Conservation (phyloP, 2,888 invertebrate genomes). For the Sabatieria punctata region DNA sequence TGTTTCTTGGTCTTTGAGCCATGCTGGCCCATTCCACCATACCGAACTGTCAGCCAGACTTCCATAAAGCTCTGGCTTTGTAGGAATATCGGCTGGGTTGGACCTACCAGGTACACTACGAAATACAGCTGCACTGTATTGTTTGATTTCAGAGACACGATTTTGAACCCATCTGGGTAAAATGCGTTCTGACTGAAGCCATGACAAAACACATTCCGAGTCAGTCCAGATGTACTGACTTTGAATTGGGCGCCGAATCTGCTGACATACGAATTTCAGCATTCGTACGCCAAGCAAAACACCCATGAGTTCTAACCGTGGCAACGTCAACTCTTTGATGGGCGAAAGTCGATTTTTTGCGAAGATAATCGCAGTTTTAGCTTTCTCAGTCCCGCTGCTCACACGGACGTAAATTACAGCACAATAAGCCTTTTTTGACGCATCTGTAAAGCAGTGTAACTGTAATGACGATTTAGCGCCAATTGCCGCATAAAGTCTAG, state of each 20-base stretch:
- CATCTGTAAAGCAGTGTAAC: conserved; percentile 14
- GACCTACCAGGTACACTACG: not conserved
- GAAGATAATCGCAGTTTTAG: not conserved
- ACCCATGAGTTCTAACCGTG: not conserved
- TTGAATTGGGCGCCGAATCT: not conserved
- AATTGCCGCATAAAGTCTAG: too few relatives aligned
- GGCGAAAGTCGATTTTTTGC: not conserved
- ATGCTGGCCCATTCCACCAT: not conserved
- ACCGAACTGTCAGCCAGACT: not conserved
- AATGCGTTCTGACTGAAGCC: not conserved
- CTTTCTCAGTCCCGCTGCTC: not conserved
- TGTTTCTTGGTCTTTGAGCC: not conserved
- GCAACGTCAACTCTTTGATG: not conserved
- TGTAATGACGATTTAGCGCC: too few relatives aligned
- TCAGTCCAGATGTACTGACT: not conserved
- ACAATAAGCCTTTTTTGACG: conserved; percentile 11
- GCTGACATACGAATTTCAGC: not conserved
- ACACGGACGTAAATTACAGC: conserved; percentile 9
- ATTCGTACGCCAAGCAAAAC: not conserved
- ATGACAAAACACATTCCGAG: not conserved
- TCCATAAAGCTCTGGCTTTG: too few relatives aligned
- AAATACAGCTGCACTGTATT: not conserved
- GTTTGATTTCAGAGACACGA: not conserved
- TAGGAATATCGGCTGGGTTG: too few relatives aligned
- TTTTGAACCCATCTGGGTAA: not conserved